Evolutionary conservation across 2,888 invertebrate species (phyloP).

Genomic region (Pelosia muscerda): DNA sequence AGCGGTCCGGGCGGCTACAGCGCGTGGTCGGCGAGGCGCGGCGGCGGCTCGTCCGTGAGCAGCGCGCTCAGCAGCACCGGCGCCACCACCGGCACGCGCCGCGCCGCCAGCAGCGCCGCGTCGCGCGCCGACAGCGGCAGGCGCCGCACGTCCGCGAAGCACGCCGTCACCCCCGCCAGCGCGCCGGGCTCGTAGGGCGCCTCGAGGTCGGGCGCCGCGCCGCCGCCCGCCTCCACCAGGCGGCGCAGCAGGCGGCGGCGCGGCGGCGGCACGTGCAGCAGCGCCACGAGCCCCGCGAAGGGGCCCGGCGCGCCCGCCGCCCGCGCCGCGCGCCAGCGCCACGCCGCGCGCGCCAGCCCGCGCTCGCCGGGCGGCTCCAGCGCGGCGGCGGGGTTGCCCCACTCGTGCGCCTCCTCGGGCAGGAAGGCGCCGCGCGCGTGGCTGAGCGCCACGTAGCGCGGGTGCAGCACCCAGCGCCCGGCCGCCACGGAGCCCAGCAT

Average conservation of each 20-base stretch:
- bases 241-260: conserved; percentile 88
- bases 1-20: conserved; percentile 56
- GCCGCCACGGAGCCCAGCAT: conserved; percentile 94
- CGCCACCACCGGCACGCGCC: conserved; percentile 87
- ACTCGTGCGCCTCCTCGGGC: conserved; percentile 92
- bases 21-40: conserved; percentile 33
- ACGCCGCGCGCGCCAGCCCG: conserved; percentile 86
- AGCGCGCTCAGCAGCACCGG: conserved; percentile 88
- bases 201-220: conserved; percentile 89
- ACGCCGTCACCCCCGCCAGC: conserved; percentile 89
- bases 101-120: conserved; percentile 83
- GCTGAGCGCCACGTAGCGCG: conserved; percentile 91
- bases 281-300: conserved; percentile 83
- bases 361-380: conserved; percentile 80
- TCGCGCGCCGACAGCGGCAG: conserved; percentile 83
- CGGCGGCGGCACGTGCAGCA: conserved; percentile 87
- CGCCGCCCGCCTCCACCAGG: conserved; percentile 93
- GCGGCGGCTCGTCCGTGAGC: conserved; percentile 79
- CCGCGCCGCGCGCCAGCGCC: conserved; percentile 90
- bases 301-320: conserved; percentile 78
- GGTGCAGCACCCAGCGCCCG: conserved; percentile 96
- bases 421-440: conserved; percentile 85
- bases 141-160: conserved; percentile 88
- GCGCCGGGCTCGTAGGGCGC: conserved; percentile 84
- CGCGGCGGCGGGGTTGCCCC: conserved; percentile 91